Evolutionary conservation across 2,113 vertebrate species (phyloP).

Genomic region (Larimichthys polyactis): DNA sequence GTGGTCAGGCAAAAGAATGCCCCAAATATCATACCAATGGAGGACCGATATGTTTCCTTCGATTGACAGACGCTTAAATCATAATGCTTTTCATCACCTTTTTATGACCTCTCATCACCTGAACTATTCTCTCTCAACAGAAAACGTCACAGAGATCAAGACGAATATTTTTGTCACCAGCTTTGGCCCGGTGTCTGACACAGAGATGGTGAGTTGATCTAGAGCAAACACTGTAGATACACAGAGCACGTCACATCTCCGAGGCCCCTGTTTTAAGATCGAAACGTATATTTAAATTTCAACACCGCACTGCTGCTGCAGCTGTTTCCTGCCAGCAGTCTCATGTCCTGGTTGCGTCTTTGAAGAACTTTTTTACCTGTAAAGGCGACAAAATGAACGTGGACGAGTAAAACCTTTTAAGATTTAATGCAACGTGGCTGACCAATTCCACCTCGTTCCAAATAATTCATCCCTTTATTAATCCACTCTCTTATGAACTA

Average conservation of each 20-base stretch:
- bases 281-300: conserved; percentile 47
- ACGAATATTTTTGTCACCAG: conserved; percentile 83
- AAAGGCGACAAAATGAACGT: conserved; percentile 27
- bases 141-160: conserved; percentile 81
- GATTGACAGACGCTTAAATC: neutral
- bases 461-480: conserved; percentile 54
- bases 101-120: neutral
- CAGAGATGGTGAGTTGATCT: conserved; percentile 80
- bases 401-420: conserved; percentile 21
- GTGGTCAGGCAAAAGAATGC: neutral
- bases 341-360: conserved; percentile 37
- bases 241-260: neutral
- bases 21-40: neutral
- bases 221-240: conserved; percentile 10
- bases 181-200: conserved; percentile 83
- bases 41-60: too few species aligned
- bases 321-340: conserved; percentile 16
- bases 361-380: conserved; percentile 5
- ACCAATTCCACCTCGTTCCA: conserved; percentile 22
- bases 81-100: neutral
- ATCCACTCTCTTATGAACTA: conserved; percentile 30
- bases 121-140: conserved; percentile 59
- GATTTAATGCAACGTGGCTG: conserved; percentile 38
- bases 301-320: conserved; percentile 1
- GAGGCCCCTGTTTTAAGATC: conserved; percentile 34